Percentiles rank a stretch among this genome's conserved stretches.
These are phyloP conservation scores for Crocodylus rhombifer DNA, from an alignment of 2,797 vertebrate species.

Conservation along the genomic window DNA sequence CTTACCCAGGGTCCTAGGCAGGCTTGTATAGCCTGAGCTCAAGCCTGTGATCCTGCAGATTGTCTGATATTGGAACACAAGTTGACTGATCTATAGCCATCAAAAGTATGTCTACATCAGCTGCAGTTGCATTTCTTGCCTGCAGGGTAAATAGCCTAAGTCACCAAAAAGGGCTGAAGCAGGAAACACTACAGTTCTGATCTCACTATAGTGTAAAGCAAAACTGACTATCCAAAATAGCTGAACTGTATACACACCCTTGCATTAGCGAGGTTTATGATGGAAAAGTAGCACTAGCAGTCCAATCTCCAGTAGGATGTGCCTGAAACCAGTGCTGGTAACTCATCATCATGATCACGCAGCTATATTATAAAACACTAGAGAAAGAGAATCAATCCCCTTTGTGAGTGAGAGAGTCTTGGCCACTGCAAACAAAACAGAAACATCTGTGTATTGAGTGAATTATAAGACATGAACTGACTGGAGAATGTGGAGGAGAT, in stretches of 20 bases:
- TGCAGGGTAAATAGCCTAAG: neutral
- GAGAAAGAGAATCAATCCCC: neutral
- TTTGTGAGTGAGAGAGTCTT: neutral
- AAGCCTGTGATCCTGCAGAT: neutral
- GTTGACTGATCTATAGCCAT: neutral
- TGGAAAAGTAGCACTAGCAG: neutral
- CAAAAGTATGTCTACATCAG: neutral
- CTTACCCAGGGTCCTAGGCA: neutral
- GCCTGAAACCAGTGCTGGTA: neutral
- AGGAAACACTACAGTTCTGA: neutral
- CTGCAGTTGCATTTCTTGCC: neutral
- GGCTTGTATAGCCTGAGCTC: neutral
- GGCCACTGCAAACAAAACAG: neutral
- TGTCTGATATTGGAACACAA: neutral
- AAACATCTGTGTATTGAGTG: neutral
- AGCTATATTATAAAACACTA: neutral
- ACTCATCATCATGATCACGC: neutral
- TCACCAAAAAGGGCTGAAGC: neutral
- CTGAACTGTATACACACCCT: neutral
- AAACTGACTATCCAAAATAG: neutral
- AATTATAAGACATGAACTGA: constrained; percentile 12
- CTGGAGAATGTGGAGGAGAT: neutral
- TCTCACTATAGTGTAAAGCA: neutral
- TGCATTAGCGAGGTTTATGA: neutral
- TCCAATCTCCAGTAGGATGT: neutral